Conservation (phyloP, 2,113 vertebrate species). For the Cyanoderma ruficeps region DNA sequence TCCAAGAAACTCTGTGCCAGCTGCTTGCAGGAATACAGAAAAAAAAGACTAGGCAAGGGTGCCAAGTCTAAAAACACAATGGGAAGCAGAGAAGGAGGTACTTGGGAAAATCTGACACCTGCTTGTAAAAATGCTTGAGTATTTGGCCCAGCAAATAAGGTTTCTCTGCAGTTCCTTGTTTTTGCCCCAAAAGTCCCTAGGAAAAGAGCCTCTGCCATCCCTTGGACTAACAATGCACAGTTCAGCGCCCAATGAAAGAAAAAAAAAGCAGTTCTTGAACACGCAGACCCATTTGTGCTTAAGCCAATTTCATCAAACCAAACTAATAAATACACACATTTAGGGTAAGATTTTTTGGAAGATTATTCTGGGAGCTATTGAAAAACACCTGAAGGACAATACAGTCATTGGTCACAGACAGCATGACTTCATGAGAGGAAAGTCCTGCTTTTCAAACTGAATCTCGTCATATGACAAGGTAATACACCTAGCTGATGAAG, state of each 20-base stretch:
- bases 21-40: neutral
- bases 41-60: neutral
- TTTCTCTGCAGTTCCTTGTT: neutral
- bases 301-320: neutral
- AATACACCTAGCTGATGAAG: neutral
- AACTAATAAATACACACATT: neutral
- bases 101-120: neutral
- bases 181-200: neutral
- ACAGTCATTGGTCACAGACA: neutral
- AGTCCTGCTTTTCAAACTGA: neutral
- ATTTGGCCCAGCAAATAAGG: neutral
- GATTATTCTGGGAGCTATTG: neutral
- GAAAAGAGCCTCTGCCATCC: neutral
- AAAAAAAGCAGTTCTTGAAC: neutral
- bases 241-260: neutral
- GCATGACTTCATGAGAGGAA: neutral
- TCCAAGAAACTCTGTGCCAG: neutral
- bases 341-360: neutral
- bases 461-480: neutral
- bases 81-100: neutral
- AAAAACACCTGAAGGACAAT: neutral
- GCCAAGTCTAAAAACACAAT: fast-evolving
- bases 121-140: neutral
- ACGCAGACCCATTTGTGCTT: neutral
- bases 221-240: neutral